Evolutionary conservation across 2,797 vertebrate species (phyloP), one percentile per base, ranked within the genome.

Genomic region (Gouania willdenowi): DNA sequence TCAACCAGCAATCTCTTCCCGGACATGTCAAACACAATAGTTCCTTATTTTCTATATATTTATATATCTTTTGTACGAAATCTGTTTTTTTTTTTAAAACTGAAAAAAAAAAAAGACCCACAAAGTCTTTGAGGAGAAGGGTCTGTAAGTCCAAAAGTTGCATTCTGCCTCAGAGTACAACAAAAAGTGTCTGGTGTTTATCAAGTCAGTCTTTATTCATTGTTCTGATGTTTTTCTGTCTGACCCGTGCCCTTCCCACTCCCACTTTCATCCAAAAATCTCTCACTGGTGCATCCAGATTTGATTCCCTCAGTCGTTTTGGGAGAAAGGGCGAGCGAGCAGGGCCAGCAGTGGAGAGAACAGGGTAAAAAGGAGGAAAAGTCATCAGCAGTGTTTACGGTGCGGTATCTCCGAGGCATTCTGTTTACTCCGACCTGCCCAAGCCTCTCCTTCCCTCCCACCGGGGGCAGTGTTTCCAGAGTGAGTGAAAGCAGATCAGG

Each of bases 11-110:
- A 45, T 60, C 65, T 62, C 66, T 41, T 50, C 58, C 55, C 39
- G 66, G 64, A 83, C 77, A 73, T 58, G 69, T 81, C 68, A 38
- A 73, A 66, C 83, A 75, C 85, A 77, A 87, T 84, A 87, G 79
- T 82, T 87, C 76, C 73, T 81, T 81, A 79, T 79, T 87, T 60
- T 83, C 81, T 89, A 84, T 87, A 78, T 87, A 74, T 84, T 78
- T 85, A 85, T 85, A 83, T 85, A 81, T 81, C 73, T 87, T 87
- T 80, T 84, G 74, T 88, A 88, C 47, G 81, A 88, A 87, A 88
- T 85, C 84, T 78, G 81, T 85, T 75, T 51, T 25, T 40, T 56
- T 34, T 52, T 57, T 65, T 60, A 47, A 82, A 82, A 74, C 69
- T 81, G 81, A 64, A 87, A 84, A 77, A 77, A 83, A 71, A 40